Base-by-base conservation (phyloP, 2,113 vertebrate genomes). In the Leptodactylus fuscus region DNA sequence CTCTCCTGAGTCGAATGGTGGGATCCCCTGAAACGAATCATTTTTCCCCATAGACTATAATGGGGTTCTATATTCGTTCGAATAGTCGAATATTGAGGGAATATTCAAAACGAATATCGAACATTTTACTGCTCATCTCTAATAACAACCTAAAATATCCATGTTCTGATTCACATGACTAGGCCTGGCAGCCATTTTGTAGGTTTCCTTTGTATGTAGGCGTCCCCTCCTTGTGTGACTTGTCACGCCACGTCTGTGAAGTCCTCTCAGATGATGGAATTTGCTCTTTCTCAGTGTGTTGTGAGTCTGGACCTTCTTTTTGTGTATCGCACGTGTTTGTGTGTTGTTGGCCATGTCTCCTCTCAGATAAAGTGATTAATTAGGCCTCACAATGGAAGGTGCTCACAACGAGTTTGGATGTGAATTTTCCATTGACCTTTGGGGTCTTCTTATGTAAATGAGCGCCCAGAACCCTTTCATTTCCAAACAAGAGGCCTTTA, bases 311-410 rank as follows among this genome's bases (percentile, higher is more conserved):
- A n/a, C n/a, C n/a, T 10, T 46, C 27, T 51, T 36, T 51, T 36
- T 82, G 65, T 83, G 81, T 75, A 29, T 32, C 48, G 60, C 70
- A 62, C 34, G 44, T 62, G 51, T 46, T 46, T 74, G 70, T 75
- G 70, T 75, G 75, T 83, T 76, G 51, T 83, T 51, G 65, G 70
- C 48, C 38, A 76, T 83, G 81, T 83, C 71, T 83, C 38, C 53
- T 38, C 51, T 44, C 70, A 76, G 53, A 83, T 76, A 76, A 76
- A 75, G 71, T 83, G 82, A 83, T 83, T 83, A 75, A 83, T 76
- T 65, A 65, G 71, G 27, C 27, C 10, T 11, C 11, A 83, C 82
- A 83, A 75, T 76, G 29, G 36, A 49, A 22, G 34, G 24, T 38
- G 8, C 18, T 36, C 36, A 74, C 81, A 83, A 83, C 75, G 81